Evolutionary conservation across 2,113 vertebrate genomes (phyloP).

Genomic region (Melanotaenia duboulayi): DNA sequence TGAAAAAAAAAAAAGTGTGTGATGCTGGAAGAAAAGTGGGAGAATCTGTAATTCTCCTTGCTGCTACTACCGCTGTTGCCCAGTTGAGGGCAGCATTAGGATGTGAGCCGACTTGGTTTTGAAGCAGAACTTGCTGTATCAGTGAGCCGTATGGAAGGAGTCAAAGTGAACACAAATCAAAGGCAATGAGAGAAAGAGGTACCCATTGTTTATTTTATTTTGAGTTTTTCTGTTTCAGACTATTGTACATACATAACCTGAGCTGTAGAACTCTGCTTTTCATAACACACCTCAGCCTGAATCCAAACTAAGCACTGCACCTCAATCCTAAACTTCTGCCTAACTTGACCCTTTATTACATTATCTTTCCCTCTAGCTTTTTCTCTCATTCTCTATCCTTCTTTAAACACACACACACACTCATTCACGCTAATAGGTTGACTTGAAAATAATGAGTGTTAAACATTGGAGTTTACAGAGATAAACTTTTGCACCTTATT

Average conservation of each 20-base stretch:
- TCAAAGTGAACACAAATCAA: slow-evolving; percentile 15
- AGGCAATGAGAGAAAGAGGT: slow-evolving; percentile 26
- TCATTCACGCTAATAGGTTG: slow-evolving; percentile 36
- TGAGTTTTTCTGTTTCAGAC: slow-evolving; percentile 26
- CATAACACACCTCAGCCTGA: slow-evolving; percentile 61
- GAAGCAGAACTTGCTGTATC: slow-evolving; percentile 60
- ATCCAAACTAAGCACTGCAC: slow-evolving; percentile 69
- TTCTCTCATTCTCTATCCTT: neutral
- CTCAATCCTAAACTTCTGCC: slow-evolving; percentile 47
- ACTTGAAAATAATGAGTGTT: slow-evolving; percentile 57
- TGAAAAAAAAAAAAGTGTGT: slow-evolving; percentile 4
- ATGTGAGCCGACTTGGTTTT: slow-evolving; percentile 36
- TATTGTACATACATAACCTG: slow-evolving; percentile 72
- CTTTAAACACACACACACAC: slow-evolving; percentile 30
- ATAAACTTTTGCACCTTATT: slow-evolving; percentile 79
- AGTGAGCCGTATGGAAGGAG: slow-evolving; percentile 44
- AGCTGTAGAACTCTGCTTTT: slow-evolving; percentile 63
- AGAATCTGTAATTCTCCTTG: slow-evolving; percentile 62
- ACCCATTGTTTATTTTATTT: slow-evolving; percentile 23
- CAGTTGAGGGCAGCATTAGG: slow-evolving; percentile 59
- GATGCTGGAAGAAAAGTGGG: slow-evolving; percentile 59
- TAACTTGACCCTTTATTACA: slow-evolving; percentile 48
- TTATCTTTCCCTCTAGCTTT: slow-evolving; percentile 9
- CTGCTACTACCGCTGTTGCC: slow-evolving; percentile 72
- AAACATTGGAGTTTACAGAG: slow-evolving; percentile 66